Base-by-base conservation (phyloP, 2,888 invertebrate genomes). In the Brachynemurus nebulosus region DNA sequence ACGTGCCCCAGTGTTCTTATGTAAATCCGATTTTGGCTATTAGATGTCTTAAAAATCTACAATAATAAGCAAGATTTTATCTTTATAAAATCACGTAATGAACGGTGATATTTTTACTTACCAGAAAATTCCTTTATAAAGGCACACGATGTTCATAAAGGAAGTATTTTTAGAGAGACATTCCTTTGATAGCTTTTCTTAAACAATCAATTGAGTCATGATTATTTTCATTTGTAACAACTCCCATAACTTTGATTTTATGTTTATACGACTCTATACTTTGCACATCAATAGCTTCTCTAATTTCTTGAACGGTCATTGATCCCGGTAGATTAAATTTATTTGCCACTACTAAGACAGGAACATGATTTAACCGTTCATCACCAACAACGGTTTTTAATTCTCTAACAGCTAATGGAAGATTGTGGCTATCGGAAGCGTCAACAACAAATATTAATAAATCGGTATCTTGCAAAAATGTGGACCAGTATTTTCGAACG, bases 361-460 rank as follows among this genome's bases (percentile, higher is more conserved):
- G 63, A 35, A 63, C 61, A 37, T 56, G 54, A 20, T 60, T 57
- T 49, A 65, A 56, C 50, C 64, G 57, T 18, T 56, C 56, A 51
- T 65, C 64, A 4, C 63, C 62, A 39, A 63, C 52, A 37, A 65
- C 54, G 46, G 59, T 57, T 50, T 64, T 64, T 2, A 65, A 52
- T 37, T 59, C 57, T 37, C 56, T 57, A 16, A 59, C 59, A 16
- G 62, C 62, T 14, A 54, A 36, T 8, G 63, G 53, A 43, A 65
- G 49, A 49, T 57, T 61, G 44, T 57, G 53, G 7, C 54, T 47
- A 48, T 64, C 59, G 2, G 63, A 55, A 8, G 65, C 57, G 52
- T 65, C 65, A 41, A 65, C 62, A 49, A 65, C 60, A 51, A 62
- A 65, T 39, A 65, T 55, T 37, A 65, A 48, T n/a, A 65, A 52